Percentiles rank a stretch among this genome's conserved stretches.
These are phyloP conservation scores for Aspidiotus destructor DNA, from an alignment of 2,888 invertebrate species.

Conservation along the genomic window DNA sequence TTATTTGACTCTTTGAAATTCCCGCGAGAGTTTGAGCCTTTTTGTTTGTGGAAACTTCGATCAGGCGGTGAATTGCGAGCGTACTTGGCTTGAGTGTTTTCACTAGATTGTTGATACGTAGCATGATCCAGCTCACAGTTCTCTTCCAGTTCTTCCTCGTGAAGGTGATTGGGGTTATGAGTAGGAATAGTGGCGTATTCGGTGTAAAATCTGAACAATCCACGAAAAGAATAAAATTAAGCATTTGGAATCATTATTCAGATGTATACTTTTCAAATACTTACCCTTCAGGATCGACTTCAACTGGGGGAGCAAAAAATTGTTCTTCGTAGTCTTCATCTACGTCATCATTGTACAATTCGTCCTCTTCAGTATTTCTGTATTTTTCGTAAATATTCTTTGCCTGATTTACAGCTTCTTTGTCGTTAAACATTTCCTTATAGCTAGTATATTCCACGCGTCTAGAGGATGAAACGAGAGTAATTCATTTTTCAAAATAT, in stretches of 20 bases:
- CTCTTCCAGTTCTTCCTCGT: background rate
- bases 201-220: background rate
- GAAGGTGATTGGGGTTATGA: background rate
- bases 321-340: constrained; percentile 22
- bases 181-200: background rate
- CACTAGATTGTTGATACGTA: too few species aligned
- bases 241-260: background rate
- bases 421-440: constrained; percentile 21
- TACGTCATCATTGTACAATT: constrained; percentile 15
- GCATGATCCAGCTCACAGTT: background rate
- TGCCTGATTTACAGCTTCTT: constrained; percentile 1
- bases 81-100: too few species aligned
- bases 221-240: background rate
- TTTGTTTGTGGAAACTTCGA: too few species aligned
- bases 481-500: background rate
- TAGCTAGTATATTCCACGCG: constrained; percentile 12
- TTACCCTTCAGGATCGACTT: constrained; percentile 21
- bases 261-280: background rate
- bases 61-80: too few species aligned
- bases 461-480: background rate
- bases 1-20: too few species aligned
- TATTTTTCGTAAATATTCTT: constrained; percentile 21
- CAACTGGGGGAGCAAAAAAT: constrained; percentile 3
- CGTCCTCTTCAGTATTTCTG: constrained; percentile 6
- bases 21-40: too few species aligned